A percentile compares a stretch with the other conserved stretches of the same genome.
These are phyloP conservation scores for Willowsia nigromaculata DNA, from an alignment of 2,888 invertebrate species.

Conservation along the genomic window DNA sequence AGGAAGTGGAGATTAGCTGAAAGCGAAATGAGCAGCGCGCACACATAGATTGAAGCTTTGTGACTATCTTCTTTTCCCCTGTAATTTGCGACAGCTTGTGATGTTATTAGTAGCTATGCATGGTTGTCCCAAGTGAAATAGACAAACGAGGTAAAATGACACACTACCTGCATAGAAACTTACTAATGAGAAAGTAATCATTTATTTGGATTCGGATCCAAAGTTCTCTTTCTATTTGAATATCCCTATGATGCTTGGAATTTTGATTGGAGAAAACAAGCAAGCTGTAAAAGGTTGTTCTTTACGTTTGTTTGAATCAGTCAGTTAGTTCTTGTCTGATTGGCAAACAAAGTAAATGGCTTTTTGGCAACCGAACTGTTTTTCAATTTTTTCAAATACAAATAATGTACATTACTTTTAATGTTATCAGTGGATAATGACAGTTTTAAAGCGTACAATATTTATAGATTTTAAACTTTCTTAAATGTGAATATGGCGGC, in stretches of 20 bases:
- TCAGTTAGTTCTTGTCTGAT: not conserved
- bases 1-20: not conserved
- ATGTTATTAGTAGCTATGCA: not conserved
- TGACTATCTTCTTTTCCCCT: not conserved
- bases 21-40: not conserved
- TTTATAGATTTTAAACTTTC: not conserved
- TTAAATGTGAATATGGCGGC: too few relatives aligned
- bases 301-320: not conserved
- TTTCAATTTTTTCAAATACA: too few relatives aligned
- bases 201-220: not conserved
- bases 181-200: not conserved
- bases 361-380: too few relatives aligned
- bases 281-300: not conserved
- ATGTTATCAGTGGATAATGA: not conserved
- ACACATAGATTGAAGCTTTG: not conserved
- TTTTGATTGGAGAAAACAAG: not conserved
- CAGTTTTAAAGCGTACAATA: not conserved
- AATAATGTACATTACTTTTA: not conserved
- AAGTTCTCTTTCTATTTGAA: not conserved
- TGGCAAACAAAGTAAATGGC: too few relatives aligned
- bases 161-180: not conserved
- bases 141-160: not conserved
- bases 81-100: not conserved
- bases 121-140: too few relatives aligned
- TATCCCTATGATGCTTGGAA: too few relatives aligned